Evolutionary conservation across 2,113 vertebrate genomes (phyloP).

Genomic region (Phodopus roborovskii): DNA sequence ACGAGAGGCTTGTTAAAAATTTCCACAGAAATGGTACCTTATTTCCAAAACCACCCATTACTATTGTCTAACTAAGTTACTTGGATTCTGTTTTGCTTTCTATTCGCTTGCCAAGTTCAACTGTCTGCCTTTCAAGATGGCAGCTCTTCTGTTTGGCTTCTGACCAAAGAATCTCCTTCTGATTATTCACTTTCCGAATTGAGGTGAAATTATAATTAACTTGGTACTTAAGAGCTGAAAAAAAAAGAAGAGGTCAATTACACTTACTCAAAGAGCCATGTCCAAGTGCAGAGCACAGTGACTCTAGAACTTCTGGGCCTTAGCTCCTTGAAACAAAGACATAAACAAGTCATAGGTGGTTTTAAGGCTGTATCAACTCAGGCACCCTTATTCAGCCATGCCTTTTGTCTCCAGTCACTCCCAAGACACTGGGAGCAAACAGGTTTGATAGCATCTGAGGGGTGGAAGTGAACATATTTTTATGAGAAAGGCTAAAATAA

Average conservation of each 20-base stretch:
- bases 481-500: neutral
- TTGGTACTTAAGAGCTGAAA: neutral
- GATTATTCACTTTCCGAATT: neutral
- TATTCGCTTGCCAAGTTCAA: constrained; percentile 8
- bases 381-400: neutral
- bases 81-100: neutral
- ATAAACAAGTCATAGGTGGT: neutral
- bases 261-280: neutral
- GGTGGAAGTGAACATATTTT: neutral
- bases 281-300: neutral
- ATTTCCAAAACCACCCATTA: neutral
- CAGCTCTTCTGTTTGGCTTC: neutral
- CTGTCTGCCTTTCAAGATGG: neutral
- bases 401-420: neutral
- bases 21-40: constrained; percentile 24
- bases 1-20: neutral
- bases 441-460: neutral
- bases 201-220: neutral
- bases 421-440: neutral
- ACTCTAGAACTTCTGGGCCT: neutral
- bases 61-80: neutral
- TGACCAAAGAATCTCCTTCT: neutral
- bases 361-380: neutral
- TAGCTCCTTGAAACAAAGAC: neutral
- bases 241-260: neutral